Conservation (phyloP, 1,140 invertebrate species). For the Aradophagus sp. region DNA sequence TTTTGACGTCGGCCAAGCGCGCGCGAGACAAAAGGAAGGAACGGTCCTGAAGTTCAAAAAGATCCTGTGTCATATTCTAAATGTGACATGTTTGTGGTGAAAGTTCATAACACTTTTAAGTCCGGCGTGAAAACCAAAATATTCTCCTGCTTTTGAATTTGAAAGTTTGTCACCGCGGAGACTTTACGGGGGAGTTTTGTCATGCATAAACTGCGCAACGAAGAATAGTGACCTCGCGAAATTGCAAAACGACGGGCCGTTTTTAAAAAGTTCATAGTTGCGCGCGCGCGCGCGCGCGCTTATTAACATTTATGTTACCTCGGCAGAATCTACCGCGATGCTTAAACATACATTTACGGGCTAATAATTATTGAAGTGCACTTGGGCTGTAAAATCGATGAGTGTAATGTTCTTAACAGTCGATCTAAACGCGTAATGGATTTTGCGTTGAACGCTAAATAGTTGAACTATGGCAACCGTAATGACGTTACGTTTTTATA, state of each 20-base stretch:
- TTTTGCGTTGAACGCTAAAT: too few relatives aligned
- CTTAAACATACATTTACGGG: constrained; percentile 9
- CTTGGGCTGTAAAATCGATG: constrained; percentile 4
- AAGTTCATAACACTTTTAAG: constrained; percentile 47
- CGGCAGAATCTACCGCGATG: constrained; percentile 11
- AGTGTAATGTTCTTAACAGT: constrained; percentile 12
- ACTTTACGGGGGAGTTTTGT: constrained; percentile 35
- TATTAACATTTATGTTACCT: constrained; percentile 25
- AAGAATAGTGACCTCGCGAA: constrained; percentile 39
- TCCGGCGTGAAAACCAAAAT: constrained; percentile 40
- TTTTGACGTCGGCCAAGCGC: constrained; percentile 4
- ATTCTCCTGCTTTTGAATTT: constrained; percentile 41
- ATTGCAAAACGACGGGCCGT: constrained; percentile 18
- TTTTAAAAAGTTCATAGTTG: constrained; percentile 38
- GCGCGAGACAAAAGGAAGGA: constrained; percentile 23
- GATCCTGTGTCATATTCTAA: constrained; percentile 41
- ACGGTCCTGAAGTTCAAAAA: constrained; percentile 27
- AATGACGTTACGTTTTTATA: too few relatives aligned
- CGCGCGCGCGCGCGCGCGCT: background rate
- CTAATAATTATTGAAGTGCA: constrained; percentile 6
- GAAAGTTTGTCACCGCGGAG: constrained; percentile 32
- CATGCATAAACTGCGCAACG: constrained; percentile 35
- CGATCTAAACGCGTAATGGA: constrained; percentile 10
- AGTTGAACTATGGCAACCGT: too few relatives aligned
- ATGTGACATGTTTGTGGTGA: constrained; percentile 49